Percentiles rank a stretch among this genome's conserved stretches.
Conservation (phyloP, 2,797 vertebrate species). For the Bufotes viridis region DNA sequence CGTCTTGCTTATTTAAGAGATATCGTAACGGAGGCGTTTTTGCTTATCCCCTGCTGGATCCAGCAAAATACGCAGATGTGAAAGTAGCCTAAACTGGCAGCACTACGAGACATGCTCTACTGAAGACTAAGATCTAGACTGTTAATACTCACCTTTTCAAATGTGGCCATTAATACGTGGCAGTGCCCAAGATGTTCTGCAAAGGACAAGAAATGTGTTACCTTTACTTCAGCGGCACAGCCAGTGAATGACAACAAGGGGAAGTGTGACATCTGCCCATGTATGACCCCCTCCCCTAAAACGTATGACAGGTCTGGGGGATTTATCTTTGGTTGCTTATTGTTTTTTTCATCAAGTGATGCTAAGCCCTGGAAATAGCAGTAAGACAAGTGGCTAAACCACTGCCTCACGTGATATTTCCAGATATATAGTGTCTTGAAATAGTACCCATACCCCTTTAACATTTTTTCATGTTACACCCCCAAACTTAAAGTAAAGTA, state of each 20-base stretch:
- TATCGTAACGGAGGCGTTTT: too few species aligned
- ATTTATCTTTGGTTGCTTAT: neutral
- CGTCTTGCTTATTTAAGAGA: too few species aligned
- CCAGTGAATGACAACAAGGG: too few species aligned
- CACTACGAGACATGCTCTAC: too few species aligned
- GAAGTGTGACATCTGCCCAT: neutral
- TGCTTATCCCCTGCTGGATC: too few species aligned
- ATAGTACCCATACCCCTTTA: too few species aligned
- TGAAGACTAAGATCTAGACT: too few species aligned
- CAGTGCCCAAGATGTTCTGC: constrained; percentile 93
- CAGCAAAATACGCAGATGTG: too few species aligned
- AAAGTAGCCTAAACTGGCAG: neutral
- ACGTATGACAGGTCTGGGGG: neutral
- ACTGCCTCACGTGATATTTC: neutral
- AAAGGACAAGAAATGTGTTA: constrained; percentile 61
- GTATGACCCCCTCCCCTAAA: neutral
- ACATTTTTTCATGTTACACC: too few species aligned
- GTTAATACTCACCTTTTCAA: constrained; percentile 86
- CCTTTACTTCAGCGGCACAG: neutral
- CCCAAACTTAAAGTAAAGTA: too few species aligned
- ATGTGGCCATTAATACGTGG: constrained; percentile 93
- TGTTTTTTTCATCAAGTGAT: neutral
- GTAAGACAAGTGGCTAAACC: neutral
- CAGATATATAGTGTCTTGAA: too few species aligned
- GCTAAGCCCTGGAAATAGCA: neutral